Percentiles rank a stretch among this genome's conserved stretches.
These are phyloP conservation scores for Aphyosemion australe DNA, from an alignment of 2,113 vertebrate genomes.

Conservation along the genomic window DNA sequence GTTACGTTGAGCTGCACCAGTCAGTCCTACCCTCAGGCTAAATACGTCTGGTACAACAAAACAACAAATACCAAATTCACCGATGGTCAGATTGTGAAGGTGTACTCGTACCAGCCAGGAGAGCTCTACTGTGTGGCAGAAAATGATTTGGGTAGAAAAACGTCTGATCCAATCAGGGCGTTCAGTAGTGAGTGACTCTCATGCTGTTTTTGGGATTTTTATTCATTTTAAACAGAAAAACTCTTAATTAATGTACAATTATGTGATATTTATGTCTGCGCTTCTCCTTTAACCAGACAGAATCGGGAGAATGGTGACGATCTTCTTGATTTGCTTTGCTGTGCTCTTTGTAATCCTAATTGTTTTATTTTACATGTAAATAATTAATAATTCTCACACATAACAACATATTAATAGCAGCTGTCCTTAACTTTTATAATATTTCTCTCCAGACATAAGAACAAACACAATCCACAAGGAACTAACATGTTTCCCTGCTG, in stretches of 20 bases:
- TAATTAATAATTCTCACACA: neutral
- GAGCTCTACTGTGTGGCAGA: slow-evolving; percentile 61
- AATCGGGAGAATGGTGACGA: neutral
- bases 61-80: fast-evolving
- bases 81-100: neutral
- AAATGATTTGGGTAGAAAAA: slow-evolving; percentile 25
- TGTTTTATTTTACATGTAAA: slow-evolving; percentile 58
- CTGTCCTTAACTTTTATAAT: no score
- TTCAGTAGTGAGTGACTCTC: slow-evolving; percentile 55
- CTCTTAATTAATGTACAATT: neutral
- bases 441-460: slow-evolving; percentile 29
- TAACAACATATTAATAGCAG: no score
- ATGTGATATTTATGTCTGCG: neutral
- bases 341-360: slow-evolving; percentile 17
- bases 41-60: slow-evolving; percentile 52
- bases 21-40: slow-evolving; percentile 39
- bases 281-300: slow-evolving; percentile 37
- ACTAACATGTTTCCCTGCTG: neutral
- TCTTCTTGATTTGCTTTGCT: neutral
- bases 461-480: slow-evolving; percentile 2
- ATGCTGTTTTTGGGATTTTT: neutral
- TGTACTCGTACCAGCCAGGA: slow-evolving; percentile 49
- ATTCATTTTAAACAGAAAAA: neutral
- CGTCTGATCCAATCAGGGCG: slow-evolving; percentile 21
- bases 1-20: slow-evolving; percentile 63